These are phyloP conservation scores for Rotaria sp. DNA, from an alignment of 2,888 invertebrate species.

Conservation along the genomic window DNA sequence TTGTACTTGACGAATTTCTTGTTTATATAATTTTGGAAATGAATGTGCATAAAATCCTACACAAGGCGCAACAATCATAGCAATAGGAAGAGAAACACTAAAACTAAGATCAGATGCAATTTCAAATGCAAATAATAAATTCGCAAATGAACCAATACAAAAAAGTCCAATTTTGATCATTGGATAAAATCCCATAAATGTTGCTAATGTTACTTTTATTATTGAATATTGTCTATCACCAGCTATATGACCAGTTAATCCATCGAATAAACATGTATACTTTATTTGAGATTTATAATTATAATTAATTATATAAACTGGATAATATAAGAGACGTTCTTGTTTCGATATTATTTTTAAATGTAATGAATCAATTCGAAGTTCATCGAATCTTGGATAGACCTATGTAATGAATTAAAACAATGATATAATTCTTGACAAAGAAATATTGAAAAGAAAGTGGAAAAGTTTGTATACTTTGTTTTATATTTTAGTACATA, in stretches of 20 bases:
- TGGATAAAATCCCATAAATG: not conserved
- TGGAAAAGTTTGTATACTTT: too few relatives aligned
- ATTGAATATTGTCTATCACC: not conserved
- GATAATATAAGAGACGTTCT: not conserved
- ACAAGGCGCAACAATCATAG: not conserved
- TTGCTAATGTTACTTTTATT: not conserved
- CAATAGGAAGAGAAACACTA: not conserved
- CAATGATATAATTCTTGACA: not conserved
- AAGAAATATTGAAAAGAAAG: too few relatives aligned
- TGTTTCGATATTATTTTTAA: not conserved
- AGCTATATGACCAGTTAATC: not conserved
- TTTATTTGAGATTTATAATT: not conserved
- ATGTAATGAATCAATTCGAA: not conserved
- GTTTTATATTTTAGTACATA: too few relatives aligned
- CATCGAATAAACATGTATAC: not conserved
- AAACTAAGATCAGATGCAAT: not conserved
- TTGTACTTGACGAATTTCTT: not conserved
- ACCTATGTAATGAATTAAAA: not conserved
- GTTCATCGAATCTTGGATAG: not conserved
- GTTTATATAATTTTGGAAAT: not conserved
- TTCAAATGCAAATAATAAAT: slow-evolving; percentile 11
- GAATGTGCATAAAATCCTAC: not conserved
- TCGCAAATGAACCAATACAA: not conserved
- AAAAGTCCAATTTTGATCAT: not conserved
- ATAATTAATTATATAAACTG: not conserved